Evolutionary conservation across 2,797 vertebrate species (phyloP), one percentile per base, ranked within the genome.

Genomic region (Glossophaga mutica): DNA sequence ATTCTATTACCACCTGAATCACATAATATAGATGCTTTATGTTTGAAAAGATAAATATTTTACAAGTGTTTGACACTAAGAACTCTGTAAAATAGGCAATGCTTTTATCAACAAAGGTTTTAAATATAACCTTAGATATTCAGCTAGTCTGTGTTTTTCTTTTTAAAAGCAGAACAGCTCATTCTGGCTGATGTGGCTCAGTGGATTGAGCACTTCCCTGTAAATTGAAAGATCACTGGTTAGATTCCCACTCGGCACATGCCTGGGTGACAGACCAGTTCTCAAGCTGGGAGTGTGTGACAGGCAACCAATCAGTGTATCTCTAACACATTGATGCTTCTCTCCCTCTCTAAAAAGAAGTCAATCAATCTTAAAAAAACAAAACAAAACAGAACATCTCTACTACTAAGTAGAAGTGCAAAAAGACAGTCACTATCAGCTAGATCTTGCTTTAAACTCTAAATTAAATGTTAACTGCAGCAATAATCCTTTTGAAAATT

Each of bases 121-220:
- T 62, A 86, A 89, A 85, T 22, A 88, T 79, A 78, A 50, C 6
- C 57, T 76, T 57, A 84, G 9, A 57, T 88, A 85, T 39, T 76
- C 59, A 86, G 44, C 29, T 91, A 86, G 77, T 48, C 39, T 71
- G 14, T 70, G 21, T 82, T 89, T 74, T 44, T 34, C 48, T 68
- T 93, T 95, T 94, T 84, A 50, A 85, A 93, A 89, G 82, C 22
- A 88, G 21, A 79, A 73, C 10, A 48, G 79, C 32, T 78, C 65
- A 7, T 18, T 29, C 29, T 65, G 62, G 62, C 29, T 65, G 32
- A 29, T n/a, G 29, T 16, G 29, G 59, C 29, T 65, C 59, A 65
- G 59, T 65, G 59, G 29, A 65, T n/a, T 65, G 6, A 65, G 62
- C 32, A 15, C 32, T 32, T 32, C 29, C 32, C 62, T 16, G 62